phyloP scores from a whole-genome alignment of 2,113 vertebrate genomes.

The Alexandromys fortis region DNA sequence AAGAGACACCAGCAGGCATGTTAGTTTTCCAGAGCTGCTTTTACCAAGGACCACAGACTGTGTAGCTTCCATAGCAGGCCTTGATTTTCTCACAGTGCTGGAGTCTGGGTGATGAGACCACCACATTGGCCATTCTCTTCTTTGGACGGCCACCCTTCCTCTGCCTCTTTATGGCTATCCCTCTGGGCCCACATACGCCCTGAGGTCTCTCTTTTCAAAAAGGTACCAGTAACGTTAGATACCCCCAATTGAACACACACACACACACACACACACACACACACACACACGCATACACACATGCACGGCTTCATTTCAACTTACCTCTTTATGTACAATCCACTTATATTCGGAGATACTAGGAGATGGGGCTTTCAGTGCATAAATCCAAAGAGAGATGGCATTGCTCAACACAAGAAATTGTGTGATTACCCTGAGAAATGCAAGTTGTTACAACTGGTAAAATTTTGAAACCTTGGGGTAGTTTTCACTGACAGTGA shows the following conservation, averaged over 20 bases:
- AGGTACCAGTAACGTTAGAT: not conserved
- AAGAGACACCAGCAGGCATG: not conserved
- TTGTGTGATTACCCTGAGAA: not conserved
- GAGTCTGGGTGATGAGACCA: not conserved
- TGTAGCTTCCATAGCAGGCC: not conserved
- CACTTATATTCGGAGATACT: not conserved
- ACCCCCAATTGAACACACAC: not conserved
- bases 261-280: not conserved
- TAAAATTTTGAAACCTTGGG: not conserved
- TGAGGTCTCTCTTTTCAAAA: not conserved
- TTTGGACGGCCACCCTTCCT: not conserved
- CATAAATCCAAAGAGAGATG: not conserved
- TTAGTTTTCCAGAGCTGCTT: not conserved
- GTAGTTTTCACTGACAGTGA: not conserved
- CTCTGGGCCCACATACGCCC: rapidly evolving
- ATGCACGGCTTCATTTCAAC: not conserved
- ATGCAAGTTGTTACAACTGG: not conserved
- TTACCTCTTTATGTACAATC: not conserved
- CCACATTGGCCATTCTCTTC: not conserved
- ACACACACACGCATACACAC: not conserved
- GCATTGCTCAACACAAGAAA: not conserved
- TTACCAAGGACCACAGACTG: not conserved
- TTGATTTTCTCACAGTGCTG: not conserved
- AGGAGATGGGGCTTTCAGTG: not conserved
- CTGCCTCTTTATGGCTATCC: not conserved